These are phyloP conservation scores for Stictocephala bisonia DNA, from an alignment of 2,888 invertebrate genomes.

Conservation along the genomic window DNA sequence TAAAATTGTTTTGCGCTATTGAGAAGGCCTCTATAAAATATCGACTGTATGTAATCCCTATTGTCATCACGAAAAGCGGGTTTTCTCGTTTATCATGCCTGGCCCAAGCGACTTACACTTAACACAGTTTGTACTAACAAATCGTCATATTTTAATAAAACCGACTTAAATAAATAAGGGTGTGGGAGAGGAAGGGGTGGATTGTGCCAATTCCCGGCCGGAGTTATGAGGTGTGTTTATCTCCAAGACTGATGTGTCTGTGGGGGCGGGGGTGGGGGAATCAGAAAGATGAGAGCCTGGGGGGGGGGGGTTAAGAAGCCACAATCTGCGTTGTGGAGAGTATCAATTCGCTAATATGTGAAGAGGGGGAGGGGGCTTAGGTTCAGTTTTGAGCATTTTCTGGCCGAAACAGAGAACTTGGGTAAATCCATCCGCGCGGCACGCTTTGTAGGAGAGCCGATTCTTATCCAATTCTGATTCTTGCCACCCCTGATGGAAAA, in stretches of 20 bases:
- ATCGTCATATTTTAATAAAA: too few relatives aligned
- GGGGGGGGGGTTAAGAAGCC: conserved; percentile 34
- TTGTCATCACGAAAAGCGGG: too few relatives aligned
- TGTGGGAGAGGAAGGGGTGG: conserved; percentile 3
- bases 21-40: too few relatives aligned
- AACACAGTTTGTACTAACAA: too few relatives aligned
- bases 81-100: too few relatives aligned
- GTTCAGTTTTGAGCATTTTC: conserved; percentile 45
- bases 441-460: too few relatives aligned
- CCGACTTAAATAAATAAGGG: neutral
- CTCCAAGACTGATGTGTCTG: conserved; percentile 30
- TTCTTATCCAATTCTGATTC: conserved; percentile 30
- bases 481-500: conserved; percentile 40
- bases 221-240: conserved; percentile 40
- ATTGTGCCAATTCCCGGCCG: conserved; percentile 33
- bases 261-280: too few relatives aligned
- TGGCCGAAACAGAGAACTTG: conserved; percentile 38
- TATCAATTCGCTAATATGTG: conserved; percentile 48
- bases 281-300: too few relatives aligned
- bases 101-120: too few relatives aligned
- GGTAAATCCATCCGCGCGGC: conserved; percentile 40
- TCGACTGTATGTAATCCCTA: too few relatives aligned
- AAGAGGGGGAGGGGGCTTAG: conserved; percentile 14
- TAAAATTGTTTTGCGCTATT: too few relatives aligned
- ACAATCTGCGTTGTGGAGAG: conserved; percentile 39